phyloP scores from a whole-genome alignment of 2,113 vertebrate species.

The Pelvicachromis taeniatus region DNA sequence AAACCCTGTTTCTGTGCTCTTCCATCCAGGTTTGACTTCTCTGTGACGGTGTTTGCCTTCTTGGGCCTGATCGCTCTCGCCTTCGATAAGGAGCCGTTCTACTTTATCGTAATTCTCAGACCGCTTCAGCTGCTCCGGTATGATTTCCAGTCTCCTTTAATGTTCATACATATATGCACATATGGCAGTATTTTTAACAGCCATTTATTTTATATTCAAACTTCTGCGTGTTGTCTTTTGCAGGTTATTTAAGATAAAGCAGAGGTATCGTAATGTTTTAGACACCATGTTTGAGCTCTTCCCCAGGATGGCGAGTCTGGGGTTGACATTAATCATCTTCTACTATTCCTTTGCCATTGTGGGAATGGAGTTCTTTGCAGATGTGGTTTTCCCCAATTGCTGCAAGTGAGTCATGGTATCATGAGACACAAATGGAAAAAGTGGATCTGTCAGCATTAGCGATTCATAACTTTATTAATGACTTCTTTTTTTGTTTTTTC shows the following conservation, averaged over 20 bases:
- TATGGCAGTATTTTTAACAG: neutral
- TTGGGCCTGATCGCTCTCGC: slow-evolving; percentile 88
- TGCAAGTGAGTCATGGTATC: slow-evolving; percentile 84
- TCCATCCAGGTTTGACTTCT: slow-evolving; percentile 88
- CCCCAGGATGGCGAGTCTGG: slow-evolving; percentile 95
- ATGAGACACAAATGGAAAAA: neutral
- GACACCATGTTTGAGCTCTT: slow-evolving; percentile 98
- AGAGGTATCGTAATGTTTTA: slow-evolving; percentile 91
- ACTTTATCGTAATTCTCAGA: slow-evolving; percentile 93
- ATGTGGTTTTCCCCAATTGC: slow-evolving; percentile 89
- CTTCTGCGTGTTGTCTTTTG: neutral
- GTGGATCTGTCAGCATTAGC: neutral
- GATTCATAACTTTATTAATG: neutral
- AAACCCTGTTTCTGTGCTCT: neutral
- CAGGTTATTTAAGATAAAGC: slow-evolving; percentile 96
- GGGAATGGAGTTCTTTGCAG: slow-evolving; percentile 97
- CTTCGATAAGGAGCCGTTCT: slow-evolving; percentile 94
- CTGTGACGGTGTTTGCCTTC: slow-evolving; percentile 88
- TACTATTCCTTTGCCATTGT: slow-evolving; percentile 98
- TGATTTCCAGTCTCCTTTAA: neutral
- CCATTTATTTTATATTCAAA: neutral
- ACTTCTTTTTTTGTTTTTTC: neutral
- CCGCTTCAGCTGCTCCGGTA: slow-evolving; percentile 94
- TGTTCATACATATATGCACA: neutral
- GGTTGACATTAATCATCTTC: slow-evolving; percentile 93